phyloP scores from a whole-genome alignment of 1,140 invertebrate genomes.

The Helicoverpa zea region DNA sequence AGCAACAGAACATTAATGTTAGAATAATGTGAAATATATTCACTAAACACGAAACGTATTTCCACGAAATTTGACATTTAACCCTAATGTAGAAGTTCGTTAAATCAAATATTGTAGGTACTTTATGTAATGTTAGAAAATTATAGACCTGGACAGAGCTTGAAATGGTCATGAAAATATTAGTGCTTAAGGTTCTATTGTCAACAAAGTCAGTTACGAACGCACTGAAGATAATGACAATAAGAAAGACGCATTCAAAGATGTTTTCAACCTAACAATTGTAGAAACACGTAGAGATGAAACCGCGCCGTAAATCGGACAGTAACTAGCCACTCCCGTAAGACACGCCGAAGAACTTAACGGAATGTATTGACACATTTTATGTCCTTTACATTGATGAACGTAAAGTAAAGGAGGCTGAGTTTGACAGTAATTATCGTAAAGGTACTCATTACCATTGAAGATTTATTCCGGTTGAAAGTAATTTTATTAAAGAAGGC shows the following conservation, averaged over 20 bases:
- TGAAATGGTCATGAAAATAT: conserved; percentile 46
- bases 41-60: conserved; percentile 40
- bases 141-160: neutral
- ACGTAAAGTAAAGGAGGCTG: conserved; percentile 62
- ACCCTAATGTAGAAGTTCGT: conserved; percentile 22
- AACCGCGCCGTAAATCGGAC: conserved; percentile 70
- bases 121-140: neutral
- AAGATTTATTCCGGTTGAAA: conserved; percentile 19
- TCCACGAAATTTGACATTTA: conserved; percentile 33
- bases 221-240: conserved; percentile 56
- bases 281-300: conserved; percentile 58
- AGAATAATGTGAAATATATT: conserved; percentile 47
- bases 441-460: conserved; percentile 31
- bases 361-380: conserved; percentile 71
- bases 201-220: conserved; percentile 13
- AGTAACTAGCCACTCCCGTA: conserved; percentile 61
- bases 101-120: conserved; percentile 42
- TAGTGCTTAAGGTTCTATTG: conserved; percentile 43
- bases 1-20: conserved; percentile 50
- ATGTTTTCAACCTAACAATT: conserved; percentile 61
- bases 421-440: conserved; percentile 47
- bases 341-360: conserved; percentile 62
- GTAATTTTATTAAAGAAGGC: conserved; percentile 1
- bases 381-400: conserved; percentile 79
- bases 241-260: conserved; percentile 57